Evolutionary conservation across 2,113 vertebrate genomes (phyloP).

Genomic region (Cromileptes altivelis): DNA sequence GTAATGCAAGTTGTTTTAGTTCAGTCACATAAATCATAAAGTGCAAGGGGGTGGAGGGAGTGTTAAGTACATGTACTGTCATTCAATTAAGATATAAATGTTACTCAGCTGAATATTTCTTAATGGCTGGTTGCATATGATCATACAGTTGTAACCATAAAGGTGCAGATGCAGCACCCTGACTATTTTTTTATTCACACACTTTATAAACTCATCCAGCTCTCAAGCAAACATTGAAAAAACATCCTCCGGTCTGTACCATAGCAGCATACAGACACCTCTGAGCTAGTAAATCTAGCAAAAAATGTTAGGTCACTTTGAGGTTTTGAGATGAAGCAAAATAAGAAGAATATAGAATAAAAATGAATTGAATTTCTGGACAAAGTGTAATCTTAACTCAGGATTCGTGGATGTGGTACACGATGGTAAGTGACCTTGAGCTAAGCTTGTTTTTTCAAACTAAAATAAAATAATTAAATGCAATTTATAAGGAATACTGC

Average conservation of each 20-base stretch:
- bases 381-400: too few species aligned
- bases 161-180: too few species aligned
- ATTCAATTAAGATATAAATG: not conserved
- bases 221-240: too few species aligned
- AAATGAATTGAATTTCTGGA: too few species aligned
- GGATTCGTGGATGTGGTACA: too few species aligned
- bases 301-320: not conserved
- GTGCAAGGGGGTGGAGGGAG: not conserved
- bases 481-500: not conserved
- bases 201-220: too few species aligned
- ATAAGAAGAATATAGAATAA: not conserved
- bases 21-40: not conserved
- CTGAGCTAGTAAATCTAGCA: too few species aligned
- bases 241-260: too few species aligned
- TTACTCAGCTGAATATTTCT: not conserved
- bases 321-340: not conserved
- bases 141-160: too few species aligned
- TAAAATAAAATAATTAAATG: not conserved
- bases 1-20: not conserved
- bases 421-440: too few species aligned
- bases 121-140: not conserved
- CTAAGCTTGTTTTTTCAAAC: not conserved
- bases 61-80: not conserved
- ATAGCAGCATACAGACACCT: too few species aligned
- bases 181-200: too few species aligned